Conservation (phyloP, 2,113 vertebrate genomes). For the Bubalus kerabau region DNA sequence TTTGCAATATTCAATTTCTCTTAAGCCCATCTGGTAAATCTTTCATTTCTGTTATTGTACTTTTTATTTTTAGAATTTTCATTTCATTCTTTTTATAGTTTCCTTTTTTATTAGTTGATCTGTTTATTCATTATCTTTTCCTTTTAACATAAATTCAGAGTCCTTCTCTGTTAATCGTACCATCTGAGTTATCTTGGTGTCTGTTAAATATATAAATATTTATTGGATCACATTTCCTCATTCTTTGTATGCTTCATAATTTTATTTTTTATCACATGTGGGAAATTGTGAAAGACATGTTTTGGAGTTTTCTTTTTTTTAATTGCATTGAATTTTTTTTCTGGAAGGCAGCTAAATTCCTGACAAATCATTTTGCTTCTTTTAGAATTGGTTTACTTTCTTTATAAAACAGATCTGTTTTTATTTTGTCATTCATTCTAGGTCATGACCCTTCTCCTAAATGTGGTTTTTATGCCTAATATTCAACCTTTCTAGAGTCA, state of each 20-base stretch:
- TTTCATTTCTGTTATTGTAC: not conserved
- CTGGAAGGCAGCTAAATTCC: not conserved
- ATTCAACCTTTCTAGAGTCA: not conserved
- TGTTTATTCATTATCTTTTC: not conserved
- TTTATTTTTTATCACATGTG: not conserved
- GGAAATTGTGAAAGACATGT: not conserved
- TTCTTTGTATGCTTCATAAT: not conserved
- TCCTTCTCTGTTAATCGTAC: not conserved
- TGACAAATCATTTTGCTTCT: not conserved
- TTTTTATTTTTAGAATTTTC: slow-evolving; percentile 19
- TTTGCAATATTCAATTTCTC: not conserved
- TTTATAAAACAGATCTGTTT: not conserved
- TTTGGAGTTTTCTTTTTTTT: not conserved
- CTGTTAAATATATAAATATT: not conserved
- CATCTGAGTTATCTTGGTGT: not conserved
- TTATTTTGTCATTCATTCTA: not conserved
- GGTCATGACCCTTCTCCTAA: not conserved
- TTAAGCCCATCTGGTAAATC: not conserved
- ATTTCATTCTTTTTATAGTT: not conserved
- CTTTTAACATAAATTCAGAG: not conserved
- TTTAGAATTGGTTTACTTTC: not conserved
- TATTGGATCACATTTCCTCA: not conserved
- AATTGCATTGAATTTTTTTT: not conserved
- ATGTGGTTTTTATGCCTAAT: not conserved
- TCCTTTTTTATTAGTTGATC: not conserved